phyloP scores from a whole-genome alignment of 1,140 invertebrate species.

The Leptopilina boulardi region DNA sequence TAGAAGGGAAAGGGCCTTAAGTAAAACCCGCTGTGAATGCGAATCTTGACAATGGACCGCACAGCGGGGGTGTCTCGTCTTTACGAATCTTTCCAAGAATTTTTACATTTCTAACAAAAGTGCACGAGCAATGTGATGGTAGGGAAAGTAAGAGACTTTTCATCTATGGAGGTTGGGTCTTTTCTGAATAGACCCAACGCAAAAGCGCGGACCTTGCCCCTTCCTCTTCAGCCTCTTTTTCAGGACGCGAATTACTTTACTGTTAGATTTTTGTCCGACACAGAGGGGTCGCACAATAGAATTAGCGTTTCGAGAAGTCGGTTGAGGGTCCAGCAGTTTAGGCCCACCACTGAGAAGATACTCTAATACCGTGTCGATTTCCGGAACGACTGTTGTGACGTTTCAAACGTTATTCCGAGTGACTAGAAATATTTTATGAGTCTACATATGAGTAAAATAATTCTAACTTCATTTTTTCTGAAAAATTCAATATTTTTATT shows the following conservation, averaged over 20 bases:
- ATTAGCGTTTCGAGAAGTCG: constrained; percentile 71
- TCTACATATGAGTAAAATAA: constrained; percentile 33
- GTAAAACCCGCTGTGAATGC: constrained; percentile 43
- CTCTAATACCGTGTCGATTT: constrained; percentile 23
- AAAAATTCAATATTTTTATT: not conserved
- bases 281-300: constrained; percentile 61
- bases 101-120: constrained; percentile 61
- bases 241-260: constrained; percentile 56
- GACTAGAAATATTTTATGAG: constrained; percentile 7
- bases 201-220: not conserved
- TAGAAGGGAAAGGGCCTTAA: constrained; percentile 2
- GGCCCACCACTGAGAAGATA: constrained; percentile 34
- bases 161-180: constrained; percentile 1
- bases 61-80: constrained; percentile 57
- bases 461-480: constrained; percentile 46
- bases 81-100: constrained; percentile 71
- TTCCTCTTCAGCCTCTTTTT: not conserved
- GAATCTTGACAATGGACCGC: constrained; percentile 62
- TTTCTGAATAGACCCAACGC: not conserved
- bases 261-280: constrained; percentile 41
- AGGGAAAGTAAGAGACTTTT: not conserved
- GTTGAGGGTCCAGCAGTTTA: constrained; percentile 58
- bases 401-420: constrained; percentile 44
- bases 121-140: constrained; percentile 38
- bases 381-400: constrained; percentile 55